Conservation (phyloP, 2,113 vertebrate genomes). For the Sciurus niger region DNA sequence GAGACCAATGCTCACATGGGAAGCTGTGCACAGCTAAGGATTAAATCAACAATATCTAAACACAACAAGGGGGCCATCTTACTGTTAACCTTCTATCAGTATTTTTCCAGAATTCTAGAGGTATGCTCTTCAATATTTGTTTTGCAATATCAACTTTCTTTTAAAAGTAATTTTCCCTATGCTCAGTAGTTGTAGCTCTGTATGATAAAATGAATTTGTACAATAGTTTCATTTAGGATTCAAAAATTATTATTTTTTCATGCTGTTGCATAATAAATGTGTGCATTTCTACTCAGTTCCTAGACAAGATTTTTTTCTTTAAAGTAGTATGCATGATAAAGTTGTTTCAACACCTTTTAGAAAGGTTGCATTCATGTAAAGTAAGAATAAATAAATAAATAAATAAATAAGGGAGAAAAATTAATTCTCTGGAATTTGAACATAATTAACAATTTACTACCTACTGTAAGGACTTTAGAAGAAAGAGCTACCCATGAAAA, state of each 20-base stretch:
- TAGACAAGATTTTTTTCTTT: background rate
- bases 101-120: conserved; percentile 11
- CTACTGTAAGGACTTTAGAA: background rate
- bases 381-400: background rate
- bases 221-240: conserved; percentile 57
- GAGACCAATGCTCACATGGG: background rate
- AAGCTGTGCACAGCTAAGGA: background rate
- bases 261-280: conserved; percentile 12
- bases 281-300: background rate
- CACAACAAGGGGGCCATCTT: conserved; percentile 9
- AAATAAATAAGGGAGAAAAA: background rate
- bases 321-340: conserved; percentile 1
- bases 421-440: background rate
- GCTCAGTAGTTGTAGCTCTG: conserved; percentile 28
- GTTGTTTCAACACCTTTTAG: conserved; percentile 14
- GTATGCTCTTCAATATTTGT: conserved; percentile 31
- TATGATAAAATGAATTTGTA: conserved; percentile 27
- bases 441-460: conserved; percentile 1
- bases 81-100: conserved; percentile 39
- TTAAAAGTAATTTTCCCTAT: conserved; percentile 63
- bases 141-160: conserved; percentile 18
- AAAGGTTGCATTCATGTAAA: conserved; percentile 49
- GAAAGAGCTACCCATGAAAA: background rate
- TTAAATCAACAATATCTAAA: conserved; percentile 52
- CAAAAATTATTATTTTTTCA: conserved; percentile 34